Conservation (phyloP, 2,113 vertebrate genomes). For the Brachirus orientalis region DNA sequence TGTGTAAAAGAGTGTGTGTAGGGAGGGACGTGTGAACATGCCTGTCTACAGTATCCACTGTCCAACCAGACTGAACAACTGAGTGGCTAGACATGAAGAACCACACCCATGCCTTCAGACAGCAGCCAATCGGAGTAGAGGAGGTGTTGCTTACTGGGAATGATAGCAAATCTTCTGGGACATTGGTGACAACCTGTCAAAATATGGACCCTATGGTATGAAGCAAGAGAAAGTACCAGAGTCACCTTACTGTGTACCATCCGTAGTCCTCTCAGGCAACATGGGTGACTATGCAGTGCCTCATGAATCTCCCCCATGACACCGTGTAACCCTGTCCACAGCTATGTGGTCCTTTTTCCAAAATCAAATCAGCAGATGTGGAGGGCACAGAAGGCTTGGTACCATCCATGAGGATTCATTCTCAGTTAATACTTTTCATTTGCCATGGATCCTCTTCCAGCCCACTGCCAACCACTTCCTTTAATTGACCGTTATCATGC, state of each 20-base stretch:
- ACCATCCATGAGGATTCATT: constrained; percentile 40
- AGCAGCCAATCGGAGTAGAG: constrained; percentile 50
- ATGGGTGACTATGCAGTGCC: constrained; percentile 9
- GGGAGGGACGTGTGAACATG: constrained; percentile 62
- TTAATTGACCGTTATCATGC: neutral
- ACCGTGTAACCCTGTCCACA: constrained; percentile 65
- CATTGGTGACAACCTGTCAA: constrained; percentile 49
- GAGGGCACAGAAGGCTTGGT: constrained; percentile 25
- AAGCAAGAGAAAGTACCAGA: constrained; percentile 17
- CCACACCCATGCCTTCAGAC: constrained; percentile 35
- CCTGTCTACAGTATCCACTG: constrained; percentile 35
- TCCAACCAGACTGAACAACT: constrained; percentile 53
- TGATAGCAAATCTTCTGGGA: constrained; percentile 39
- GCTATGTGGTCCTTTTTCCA: constrained; percentile 53
- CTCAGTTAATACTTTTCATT: constrained; percentile 58
- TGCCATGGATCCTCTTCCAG: constrained; percentile 58
- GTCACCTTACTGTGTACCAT: constrained; percentile 31
- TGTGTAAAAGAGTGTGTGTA: constrained; percentile 61
- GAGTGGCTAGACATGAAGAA: constrained; percentile 36
- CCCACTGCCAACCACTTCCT: constrained; percentile 27
- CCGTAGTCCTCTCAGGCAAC: constrained; percentile 27
- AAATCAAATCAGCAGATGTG: constrained; percentile 55
- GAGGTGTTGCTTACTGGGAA: constrained; percentile 17
- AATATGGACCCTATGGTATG: constrained; percentile 45
- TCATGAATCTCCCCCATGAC: constrained; percentile 20